A percentile compares a stretch with the other conserved stretches of the same genome.
Conservation (phyloP, 2,113 vertebrate genomes). For the Sylvia atricapilla region DNA sequence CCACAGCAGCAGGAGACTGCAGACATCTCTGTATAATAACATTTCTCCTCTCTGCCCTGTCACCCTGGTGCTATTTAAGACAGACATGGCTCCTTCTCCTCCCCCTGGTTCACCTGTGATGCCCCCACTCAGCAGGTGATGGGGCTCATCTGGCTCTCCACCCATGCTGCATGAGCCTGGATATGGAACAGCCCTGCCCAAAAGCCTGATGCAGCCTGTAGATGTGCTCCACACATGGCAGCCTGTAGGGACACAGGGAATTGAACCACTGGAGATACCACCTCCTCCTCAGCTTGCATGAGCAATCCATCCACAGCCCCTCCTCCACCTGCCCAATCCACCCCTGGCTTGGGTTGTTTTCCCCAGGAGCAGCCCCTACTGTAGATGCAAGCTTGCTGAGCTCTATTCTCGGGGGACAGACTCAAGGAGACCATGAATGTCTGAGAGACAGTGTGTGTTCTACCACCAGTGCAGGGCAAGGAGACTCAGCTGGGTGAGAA, state of each 20-base stretch:
- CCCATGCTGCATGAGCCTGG: constrained; percentile 71
- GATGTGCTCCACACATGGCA: not conserved
- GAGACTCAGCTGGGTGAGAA: not conserved
- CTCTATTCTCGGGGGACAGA: not conserved
- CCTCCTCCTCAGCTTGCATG: not conserved
- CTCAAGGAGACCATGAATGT: not conserved
- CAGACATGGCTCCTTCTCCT: not conserved
- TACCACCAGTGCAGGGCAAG: not conserved
- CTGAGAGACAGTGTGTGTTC: not conserved
- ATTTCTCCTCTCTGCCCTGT: not conserved
- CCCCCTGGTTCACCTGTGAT: not conserved
- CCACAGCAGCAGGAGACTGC: not conserved
- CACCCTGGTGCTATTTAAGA: not conserved
- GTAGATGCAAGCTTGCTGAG: not conserved
- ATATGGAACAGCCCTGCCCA: constrained; percentile 58
- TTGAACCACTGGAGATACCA: not conserved
- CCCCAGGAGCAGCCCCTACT: not conserved
- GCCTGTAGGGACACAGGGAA: not conserved
- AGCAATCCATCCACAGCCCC: not conserved
- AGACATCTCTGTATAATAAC: not conserved
- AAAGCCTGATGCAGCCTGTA: constrained; percentile 10
- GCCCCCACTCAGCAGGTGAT: too few relatives aligned
- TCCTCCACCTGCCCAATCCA: not conserved
- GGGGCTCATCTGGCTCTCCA: constrained; percentile 81
- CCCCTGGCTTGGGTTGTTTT: not conserved